phyloP scores from a whole-genome alignment of 2,113 vertebrate genomes.

The Etheostoma spectabile region DNA sequence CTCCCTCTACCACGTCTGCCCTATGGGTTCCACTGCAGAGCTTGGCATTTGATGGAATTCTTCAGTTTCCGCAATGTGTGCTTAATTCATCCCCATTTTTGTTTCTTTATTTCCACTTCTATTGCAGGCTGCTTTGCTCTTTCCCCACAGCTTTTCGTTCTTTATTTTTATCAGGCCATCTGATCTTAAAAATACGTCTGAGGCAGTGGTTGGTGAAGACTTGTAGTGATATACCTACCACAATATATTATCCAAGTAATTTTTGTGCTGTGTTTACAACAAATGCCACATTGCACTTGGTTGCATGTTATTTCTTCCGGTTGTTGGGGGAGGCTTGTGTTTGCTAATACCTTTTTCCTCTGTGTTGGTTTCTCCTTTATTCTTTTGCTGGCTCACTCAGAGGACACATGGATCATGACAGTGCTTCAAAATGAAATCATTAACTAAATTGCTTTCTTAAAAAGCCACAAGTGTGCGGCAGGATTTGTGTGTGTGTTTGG shows the following conservation, averaged over 20 bases:
- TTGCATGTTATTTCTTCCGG: conserved; percentile 57
- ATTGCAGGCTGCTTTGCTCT: too few relatives aligned
- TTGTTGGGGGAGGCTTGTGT: conserved; percentile 58
- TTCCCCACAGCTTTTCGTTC: too few relatives aligned
- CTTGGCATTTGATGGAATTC: too few relatives aligned
- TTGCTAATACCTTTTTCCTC: conserved; percentile 71
- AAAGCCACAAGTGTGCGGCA: conserved; percentile 80
- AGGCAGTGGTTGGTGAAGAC: too few relatives aligned
- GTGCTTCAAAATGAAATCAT: conserved; percentile 84
- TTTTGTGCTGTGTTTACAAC: conserved; percentile 45
- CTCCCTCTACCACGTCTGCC: too few relatives aligned
- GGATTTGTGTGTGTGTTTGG: conserved; percentile 79
- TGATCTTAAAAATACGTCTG: too few relatives aligned
- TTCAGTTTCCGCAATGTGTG: too few relatives aligned
- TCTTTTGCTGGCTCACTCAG: conserved; percentile 64
- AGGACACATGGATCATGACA: conserved; percentile 77
- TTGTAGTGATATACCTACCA: conserved; percentile 29
- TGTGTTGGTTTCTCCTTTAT: conserved; percentile 46
- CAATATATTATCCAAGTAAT: conserved; percentile 44
- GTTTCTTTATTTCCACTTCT: too few relatives aligned
- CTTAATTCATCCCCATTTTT: too few relatives aligned
- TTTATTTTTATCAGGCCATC: too few relatives aligned
- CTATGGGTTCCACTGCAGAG: too few relatives aligned
- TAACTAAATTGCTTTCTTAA: conserved; percentile 85
- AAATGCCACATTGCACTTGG: conserved; percentile 45